Evolutionary conservation across 2,797 vertebrate species (phyloP).

Genomic region (Eutrigla gurnardus): DNA sequence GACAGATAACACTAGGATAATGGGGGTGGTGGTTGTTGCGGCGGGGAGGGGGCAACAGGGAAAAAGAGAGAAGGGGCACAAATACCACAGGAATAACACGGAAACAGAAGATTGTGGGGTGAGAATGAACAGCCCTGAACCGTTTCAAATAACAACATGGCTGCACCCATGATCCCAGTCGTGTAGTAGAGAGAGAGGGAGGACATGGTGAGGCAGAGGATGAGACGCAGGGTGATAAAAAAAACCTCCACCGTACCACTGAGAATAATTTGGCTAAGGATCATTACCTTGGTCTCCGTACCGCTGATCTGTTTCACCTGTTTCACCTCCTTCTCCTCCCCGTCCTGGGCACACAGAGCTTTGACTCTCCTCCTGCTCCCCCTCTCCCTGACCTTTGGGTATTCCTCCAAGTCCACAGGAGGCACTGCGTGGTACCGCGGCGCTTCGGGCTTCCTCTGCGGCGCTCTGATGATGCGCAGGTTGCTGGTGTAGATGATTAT

Average conservation of each 20-base stretch:
- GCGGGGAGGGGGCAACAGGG: not conserved
- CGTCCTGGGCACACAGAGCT: conserved; percentile 38
- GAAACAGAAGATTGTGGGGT: conserved; percentile 31
- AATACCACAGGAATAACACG: conserved; percentile 39
- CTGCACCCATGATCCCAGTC: conserved; percentile 4
- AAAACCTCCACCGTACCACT: conserved; percentile 24
- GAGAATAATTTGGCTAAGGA: conserved; percentile 59
- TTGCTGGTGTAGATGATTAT: conserved; percentile 99
- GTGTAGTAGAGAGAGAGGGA: not conserved
- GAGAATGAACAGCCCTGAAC: conserved; percentile 33
- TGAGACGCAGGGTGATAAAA: conserved; percentile 49
- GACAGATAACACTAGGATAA: conserved; percentile 75
- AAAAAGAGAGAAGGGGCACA: conserved; percentile 15
- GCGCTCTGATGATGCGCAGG: conserved; percentile 93
- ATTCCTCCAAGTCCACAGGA: conserved; percentile 76
- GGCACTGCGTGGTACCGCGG: conserved; percentile 44
- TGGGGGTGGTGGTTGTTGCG: conserved; percentile 43
- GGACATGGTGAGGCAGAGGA: conserved; percentile 15
- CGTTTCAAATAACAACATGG: conserved; percentile 27
- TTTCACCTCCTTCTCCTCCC: conserved; percentile 56
- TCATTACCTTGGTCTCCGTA: conserved; percentile 73
- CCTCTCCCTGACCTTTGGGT: conserved; percentile 68
- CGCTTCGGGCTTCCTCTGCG: conserved; percentile 85
- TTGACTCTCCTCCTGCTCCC: conserved; percentile 62
- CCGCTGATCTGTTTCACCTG: conserved; percentile 54